These are phyloP conservation scores for Stigmatopora argus DNA, from an alignment of 2,113 vertebrate species.

Conservation along the genomic window DNA sequence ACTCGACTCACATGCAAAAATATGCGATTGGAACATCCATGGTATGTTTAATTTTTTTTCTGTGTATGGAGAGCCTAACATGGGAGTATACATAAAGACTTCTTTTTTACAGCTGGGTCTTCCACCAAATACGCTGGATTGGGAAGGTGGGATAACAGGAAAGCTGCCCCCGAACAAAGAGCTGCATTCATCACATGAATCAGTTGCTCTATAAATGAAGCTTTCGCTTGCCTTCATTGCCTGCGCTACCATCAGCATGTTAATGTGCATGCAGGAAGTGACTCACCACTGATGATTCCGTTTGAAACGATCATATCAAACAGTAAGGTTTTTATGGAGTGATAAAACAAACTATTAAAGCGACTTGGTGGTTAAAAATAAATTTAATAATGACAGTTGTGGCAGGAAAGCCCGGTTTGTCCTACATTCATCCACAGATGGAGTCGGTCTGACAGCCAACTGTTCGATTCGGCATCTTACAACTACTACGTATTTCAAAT, in stretches of 20 bases:
- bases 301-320: constrained; percentile 17
- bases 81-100: not conserved
- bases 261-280: constrained; percentile 50
- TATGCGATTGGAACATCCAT: too few species aligned
- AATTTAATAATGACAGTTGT: not conserved
- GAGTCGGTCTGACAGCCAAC: too few species aligned
- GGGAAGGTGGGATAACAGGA: constrained; percentile 21
- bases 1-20: too few species aligned
- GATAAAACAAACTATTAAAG: not conserved
- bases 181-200: constrained; percentile 48
- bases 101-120: not conserved
- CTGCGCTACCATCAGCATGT: constrained; percentile 39
- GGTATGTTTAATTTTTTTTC: too few species aligned
- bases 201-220: constrained; percentile 50
- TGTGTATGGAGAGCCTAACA: not conserved
- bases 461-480: too few species aligned
- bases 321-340: constrained; percentile 3
- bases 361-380: not conserved
- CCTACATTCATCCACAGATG: too few species aligned
- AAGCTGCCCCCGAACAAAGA: constrained; percentile 26
- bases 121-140: constrained; percentile 11
- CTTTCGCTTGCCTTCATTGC: constrained; percentile 46
- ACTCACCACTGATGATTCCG: constrained; percentile 52
- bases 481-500: too few species aligned
- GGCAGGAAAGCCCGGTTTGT: not conserved